These are phyloP conservation scores for Lordiphosa andalusiaca DNA, from an alignment of 2,888 invertebrate species.

Conservation along the genomic window DNA sequence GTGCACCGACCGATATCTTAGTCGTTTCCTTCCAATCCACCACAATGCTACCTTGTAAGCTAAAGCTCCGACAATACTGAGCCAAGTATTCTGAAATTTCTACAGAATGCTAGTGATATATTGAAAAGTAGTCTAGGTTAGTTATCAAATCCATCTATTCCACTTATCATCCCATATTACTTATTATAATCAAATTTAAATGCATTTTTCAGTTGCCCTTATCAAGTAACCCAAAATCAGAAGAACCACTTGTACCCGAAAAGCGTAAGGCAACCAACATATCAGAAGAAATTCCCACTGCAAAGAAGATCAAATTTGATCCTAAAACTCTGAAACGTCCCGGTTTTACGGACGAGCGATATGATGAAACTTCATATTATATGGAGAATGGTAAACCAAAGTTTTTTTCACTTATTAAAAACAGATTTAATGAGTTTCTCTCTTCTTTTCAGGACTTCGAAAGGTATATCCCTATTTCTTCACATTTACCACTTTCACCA, in stretches of 20 bases:
- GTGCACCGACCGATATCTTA: too few relatives aligned
- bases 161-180: too few relatives aligned
- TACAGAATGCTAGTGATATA: too few relatives aligned
- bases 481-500: conserved; percentile 97
- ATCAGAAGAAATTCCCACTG: conserved; percentile 2
- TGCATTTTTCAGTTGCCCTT: conserved; percentile 22
- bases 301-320: conserved; percentile 86
- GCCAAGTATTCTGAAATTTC: too few relatives aligned
- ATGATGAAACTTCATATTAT: conserved; percentile 97
- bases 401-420: too few relatives aligned
- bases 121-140: too few relatives aligned
- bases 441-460: conserved; percentile 84
- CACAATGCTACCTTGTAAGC: too few relatives aligned
- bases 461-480: conserved; percentile 99
- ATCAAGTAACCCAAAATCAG: conserved; percentile 9
- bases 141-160: too few relatives aligned
- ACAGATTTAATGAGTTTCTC: too few relatives aligned
- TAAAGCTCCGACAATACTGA: too few relatives aligned
- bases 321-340: conserved; percentile 94
- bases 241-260: conserved; percentile 17
- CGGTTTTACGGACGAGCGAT: conserved; percentile 94
- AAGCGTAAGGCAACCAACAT: conserved; percentile 38
- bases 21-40: too few relatives aligned
- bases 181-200: too few relatives aligned
- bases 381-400: conserved; percentile 91